Percentiles rank a stretch among this genome's conserved stretches.
Conservation (phyloP, 2,113 vertebrate species). For the Semnopithecus entellus region DNA sequence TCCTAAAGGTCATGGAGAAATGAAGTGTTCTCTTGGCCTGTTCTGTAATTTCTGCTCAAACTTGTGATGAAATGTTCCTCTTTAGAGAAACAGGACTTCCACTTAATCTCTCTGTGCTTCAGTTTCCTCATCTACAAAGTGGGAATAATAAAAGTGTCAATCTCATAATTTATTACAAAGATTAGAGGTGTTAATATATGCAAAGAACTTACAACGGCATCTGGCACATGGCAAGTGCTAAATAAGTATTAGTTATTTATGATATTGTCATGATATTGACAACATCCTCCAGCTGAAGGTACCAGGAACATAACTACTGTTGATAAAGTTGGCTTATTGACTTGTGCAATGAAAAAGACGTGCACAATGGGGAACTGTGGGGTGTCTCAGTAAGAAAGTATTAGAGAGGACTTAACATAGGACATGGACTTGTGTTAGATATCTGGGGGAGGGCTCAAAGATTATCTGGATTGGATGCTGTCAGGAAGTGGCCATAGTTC, state of each 20-base stretch:
- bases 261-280: neutral
- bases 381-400: neutral
- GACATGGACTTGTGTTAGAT: neutral
- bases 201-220: neutral
- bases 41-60: neutral
- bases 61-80: neutral
- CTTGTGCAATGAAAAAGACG: neutral
- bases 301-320: neutral
- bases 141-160: neutral
- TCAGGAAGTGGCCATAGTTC: neutral
- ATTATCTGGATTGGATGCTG: neutral
- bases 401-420: neutral
- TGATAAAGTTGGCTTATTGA: neutral
- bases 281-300: neutral
- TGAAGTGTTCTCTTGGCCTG: neutral
- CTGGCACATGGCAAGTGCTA: neutral
- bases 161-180: neutral
- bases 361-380: neutral
- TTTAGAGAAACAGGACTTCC: neutral
- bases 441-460: neutral
- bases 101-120: neutral
- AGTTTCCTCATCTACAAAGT: neutral
- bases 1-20: neutral
- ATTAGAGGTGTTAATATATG: neutral
- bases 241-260: neutral